Conservation (phyloP, 2,113 vertebrate species). For the Ammodytes dubius region DNA sequence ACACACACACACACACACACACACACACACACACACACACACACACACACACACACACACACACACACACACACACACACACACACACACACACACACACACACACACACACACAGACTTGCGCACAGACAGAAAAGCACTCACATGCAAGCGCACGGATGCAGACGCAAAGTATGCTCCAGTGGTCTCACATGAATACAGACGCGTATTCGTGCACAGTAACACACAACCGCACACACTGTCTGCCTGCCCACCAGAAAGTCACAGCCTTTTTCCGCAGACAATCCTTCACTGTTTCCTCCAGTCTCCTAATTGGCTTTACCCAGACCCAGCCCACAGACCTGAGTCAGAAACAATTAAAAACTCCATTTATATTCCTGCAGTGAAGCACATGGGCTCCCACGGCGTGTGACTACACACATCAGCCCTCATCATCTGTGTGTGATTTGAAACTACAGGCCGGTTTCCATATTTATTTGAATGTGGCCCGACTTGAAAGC, state of each 20-base stretch:
- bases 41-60: slow-evolving; percentile 3
- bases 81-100: slow-evolving; percentile 39
- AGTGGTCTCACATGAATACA: slow-evolving; percentile 25
- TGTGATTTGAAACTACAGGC: slow-evolving; percentile 91
- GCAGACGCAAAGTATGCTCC: slow-evolving; percentile 34
- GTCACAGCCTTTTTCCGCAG: slow-evolving; percentile 85
- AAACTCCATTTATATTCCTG: slow-evolving; percentile 90
- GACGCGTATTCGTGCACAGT: slow-evolving; percentile 15
- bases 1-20: slow-evolving; percentile 14
- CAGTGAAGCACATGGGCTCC: slow-evolving; percentile 87
- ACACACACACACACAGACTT: background rate
- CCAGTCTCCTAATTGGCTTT: slow-evolving; percentile 90
- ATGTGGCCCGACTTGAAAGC: slow-evolving; percentile 89
- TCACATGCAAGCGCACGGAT: background rate
- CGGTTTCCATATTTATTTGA: slow-evolving; percentile 94
- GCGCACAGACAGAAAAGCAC: background rate
- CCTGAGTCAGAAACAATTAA: slow-evolving; percentile 94
- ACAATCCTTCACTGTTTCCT: slow-evolving; percentile 89
- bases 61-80: slow-evolving; percentile 2
- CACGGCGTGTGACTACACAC: slow-evolving; percentile 89
- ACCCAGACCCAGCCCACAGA: slow-evolving; percentile 87
- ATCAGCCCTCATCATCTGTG: slow-evolving; percentile 91
- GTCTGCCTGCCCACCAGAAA: slow-evolving; percentile 59
- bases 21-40: slow-evolving; percentile 39
- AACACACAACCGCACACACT: slow-evolving; percentile 51